These are phyloP conservation scores for Oreochromis aureus DNA, from an alignment of 2,113 vertebrate species.

Conservation along the genomic window DNA sequence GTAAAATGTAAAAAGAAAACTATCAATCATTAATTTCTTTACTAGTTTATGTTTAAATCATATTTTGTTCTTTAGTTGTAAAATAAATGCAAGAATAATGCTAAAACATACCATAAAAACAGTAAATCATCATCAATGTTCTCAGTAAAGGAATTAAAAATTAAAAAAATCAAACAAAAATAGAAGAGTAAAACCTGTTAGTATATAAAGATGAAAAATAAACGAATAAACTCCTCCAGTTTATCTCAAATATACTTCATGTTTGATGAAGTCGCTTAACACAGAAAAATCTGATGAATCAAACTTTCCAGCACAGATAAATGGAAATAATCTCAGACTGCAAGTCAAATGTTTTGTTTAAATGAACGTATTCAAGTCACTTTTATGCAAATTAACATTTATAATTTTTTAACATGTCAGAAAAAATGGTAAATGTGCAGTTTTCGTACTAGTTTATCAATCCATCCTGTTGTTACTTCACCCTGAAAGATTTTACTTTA, in stretches of 20 bases:
- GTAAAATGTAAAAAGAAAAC: not conserved
- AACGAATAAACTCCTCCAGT: not conserved
- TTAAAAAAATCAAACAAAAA: no score
- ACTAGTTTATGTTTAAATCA: not conserved
- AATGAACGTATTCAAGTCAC: fast-evolving
- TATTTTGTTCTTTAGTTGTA: not conserved
- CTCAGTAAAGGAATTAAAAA: not conserved
- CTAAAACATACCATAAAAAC: not conserved
- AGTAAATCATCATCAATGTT: not conserved
- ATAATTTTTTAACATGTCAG: not conserved
- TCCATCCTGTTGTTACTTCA: not conserved
- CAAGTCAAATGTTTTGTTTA: not conserved
- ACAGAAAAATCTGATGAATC: fast-evolving
- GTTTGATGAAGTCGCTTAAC: fast-evolving
- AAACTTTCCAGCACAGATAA: not conserved
- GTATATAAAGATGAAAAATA: not conserved
- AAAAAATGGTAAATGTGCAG: not conserved
- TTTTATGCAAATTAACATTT: not conserved
- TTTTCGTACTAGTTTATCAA: fast-evolving
- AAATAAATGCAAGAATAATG: not conserved
- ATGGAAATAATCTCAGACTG: not conserved
- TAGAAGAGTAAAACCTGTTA: fast-evolving
- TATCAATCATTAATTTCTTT: fast-evolving
- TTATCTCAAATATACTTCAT: fast-evolving
- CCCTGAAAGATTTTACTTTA: fast-evolving